Percentiles rank a stretch among this genome's conserved stretches.
phyloP scores from a whole-genome alignment of 1,140 invertebrate genomes.

The Rhizoglyphus robini region DNA sequence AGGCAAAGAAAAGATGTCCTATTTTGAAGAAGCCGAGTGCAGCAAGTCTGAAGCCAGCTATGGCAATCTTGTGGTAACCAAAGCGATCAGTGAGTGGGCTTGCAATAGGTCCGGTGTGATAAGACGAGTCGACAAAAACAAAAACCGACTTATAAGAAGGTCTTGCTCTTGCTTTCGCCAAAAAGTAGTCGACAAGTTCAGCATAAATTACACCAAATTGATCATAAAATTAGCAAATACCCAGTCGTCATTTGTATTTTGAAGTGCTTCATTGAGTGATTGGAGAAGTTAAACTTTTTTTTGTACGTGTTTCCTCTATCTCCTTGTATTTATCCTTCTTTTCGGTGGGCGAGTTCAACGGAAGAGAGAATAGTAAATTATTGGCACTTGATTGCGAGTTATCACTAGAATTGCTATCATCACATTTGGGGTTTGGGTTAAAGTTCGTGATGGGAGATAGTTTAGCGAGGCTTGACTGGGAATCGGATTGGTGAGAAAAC shows the following conservation, averaged over 20 bases:
- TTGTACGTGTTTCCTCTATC: neutral
- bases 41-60: conserved; percentile 57
- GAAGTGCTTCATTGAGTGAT: neutral
- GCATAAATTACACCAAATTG: conserved; percentile 75
- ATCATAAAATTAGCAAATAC: conserved; percentile 72
- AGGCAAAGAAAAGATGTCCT: conserved; percentile 35
- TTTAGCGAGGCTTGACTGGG: too few relatives aligned
- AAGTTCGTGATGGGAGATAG: too few relatives aligned
- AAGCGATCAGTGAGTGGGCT: conserved; percentile 72
- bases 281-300: neutral
- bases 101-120: conserved; percentile 73
- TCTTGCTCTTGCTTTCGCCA: conserved; percentile 59
- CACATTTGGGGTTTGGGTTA: too few relatives aligned
- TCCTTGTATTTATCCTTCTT: neutral
- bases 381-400: too few relatives aligned
- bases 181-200: conserved; percentile 75
- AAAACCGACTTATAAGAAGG: conserved; percentile 50
- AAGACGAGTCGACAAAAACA: conserved; percentile 78
- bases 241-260: conserved; percentile 29
- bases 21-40: conserved; percentile 51
- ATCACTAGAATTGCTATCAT: too few relatives aligned
- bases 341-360: neutral
- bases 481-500: too few relatives aligned
- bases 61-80: conserved; percentile 63
- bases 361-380: neutral